Evolutionary conservation across 2,113 vertebrate genomes (phyloP), one percentile per base, ranked within the genome.

Genomic region (Tapirus terrestris): DNA sequence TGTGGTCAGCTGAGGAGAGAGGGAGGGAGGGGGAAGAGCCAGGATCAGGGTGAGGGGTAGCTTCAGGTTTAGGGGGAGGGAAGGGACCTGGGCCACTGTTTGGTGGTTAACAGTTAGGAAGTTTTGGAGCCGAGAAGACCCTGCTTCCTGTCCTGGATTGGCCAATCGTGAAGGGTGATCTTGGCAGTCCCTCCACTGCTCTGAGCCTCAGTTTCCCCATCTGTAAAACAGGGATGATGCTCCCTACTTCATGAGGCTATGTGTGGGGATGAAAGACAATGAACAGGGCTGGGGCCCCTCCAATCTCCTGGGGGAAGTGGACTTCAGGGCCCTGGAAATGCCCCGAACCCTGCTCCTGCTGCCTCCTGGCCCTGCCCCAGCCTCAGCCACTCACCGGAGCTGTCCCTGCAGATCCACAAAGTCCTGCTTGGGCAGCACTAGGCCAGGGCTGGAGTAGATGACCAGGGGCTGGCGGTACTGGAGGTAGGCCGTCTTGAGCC

Each of bases 361-460:
- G 1, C 43, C 10, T 25, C 48, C 51, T 5, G 63, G 65, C 31
- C 68, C 70, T 11, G 16, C 9, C 51, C 77, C 39, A 51, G n/a
- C 36, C 72, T 20, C 51, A 10, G 63, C 48, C 67, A 68, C 98
- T 99, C 98, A 99, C 99, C 99, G 99, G 96, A 99, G 99, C 98
- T 99, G 99, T n/a, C 99, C 99, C 98, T 99, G 99, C 9, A 99
- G 99, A 98, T 99, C 99, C 31, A 98, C 98, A 96, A 99, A 99
- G 96, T 99, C 99, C 98, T 99, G 99, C 81, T 99, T 99, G 13
- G 99, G 99, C 80, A 99, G 98, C 63, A 99, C 98, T 8, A 99
- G 98, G 0, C 99, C 99, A 0, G 99, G 99, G 96, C 99, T 99
- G 89, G 99, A 99, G 98, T 99, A 99, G 94, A 99, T 99, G 73